A percentile compares a stretch with the other conserved stretches of the same genome.
phyloP scores from a whole-genome alignment of 2,113 vertebrate genomes.

The Benitochromis conjunctus region DNA sequence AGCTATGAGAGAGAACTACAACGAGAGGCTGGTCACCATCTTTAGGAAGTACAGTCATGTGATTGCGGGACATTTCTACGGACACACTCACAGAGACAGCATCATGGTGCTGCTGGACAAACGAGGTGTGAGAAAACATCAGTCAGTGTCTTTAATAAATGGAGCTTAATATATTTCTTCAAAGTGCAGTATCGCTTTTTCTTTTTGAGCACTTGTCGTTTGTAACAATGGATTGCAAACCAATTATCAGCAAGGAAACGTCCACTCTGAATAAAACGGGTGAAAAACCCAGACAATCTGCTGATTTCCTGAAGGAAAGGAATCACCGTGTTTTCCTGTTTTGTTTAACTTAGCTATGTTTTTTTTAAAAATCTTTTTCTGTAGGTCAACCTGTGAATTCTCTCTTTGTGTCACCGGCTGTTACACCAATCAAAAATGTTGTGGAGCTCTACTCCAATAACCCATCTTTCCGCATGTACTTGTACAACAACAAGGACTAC shows the following conservation, averaged over 20 bases:
- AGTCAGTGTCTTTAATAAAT: not conserved
- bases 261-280: rapidly evolving
- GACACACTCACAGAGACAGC: slow-evolving; percentile 93
- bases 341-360: not conserved
- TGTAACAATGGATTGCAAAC: not conserved
- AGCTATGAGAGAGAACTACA: slow-evolving; percentile 78
- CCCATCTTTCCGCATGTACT: slow-evolving; percentile 84
- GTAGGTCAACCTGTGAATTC: slow-evolving; percentile 83
- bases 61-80: slow-evolving; percentile 89
- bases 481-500: slow-evolving; percentile 76
- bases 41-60: slow-evolving; percentile 82
- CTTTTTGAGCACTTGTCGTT: not conserved
- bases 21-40: slow-evolving; percentile 83
- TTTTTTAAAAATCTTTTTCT: not conserved
- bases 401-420: slow-evolving; percentile 88
- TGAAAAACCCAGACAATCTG: not conserved
- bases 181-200: not conserved
- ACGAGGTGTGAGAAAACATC: slow-evolving; percentile 69
- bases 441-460: slow-evolving; percentile 83
- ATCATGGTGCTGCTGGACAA: slow-evolving; percentile 88
- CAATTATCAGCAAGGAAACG: not conserved
- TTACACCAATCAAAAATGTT: slow-evolving; percentile 83
- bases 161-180: not conserved
- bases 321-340: not conserved
- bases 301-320: not conserved